Evolutionary conservation across 2,888 invertebrate genomes (phyloP).

Genomic region (Noctua comes): DNA sequence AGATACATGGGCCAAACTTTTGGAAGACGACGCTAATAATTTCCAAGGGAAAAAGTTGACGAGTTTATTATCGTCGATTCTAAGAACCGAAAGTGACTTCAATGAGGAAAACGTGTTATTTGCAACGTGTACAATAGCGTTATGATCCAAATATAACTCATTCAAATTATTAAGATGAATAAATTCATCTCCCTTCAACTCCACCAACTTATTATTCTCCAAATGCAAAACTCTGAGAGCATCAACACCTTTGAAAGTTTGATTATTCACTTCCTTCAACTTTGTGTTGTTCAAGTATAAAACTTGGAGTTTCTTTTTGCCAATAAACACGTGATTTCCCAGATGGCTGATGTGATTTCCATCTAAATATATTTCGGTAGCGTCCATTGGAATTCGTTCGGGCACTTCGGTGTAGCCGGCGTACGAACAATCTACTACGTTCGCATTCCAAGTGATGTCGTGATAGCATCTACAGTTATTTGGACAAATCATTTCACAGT

Average conservation of each 20-base stretch:
- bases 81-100: conserved; percentile 92
- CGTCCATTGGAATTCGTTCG: conserved; percentile 96
- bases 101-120: conserved; percentile 95
- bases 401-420: conserved; percentile 93
- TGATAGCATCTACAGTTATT: conserved; percentile 96
- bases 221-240: conserved; percentile 93
- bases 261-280: conserved; percentile 93
- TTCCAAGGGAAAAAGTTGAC: conserved; percentile 94
- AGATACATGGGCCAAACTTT: conserved; percentile 92
- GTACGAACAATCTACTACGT: conserved; percentile 95
- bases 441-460: conserved; percentile 95
- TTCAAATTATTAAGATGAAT: conserved; percentile 93
- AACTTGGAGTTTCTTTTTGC: conserved; percentile 94
- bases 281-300: conserved; percentile 94
- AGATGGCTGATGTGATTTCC: conserved; percentile 95
- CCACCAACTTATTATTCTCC: conserved; percentile 94
- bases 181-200: conserved; percentile 94
- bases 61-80: conserved; percentile 94
- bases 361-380: conserved; percentile 96
- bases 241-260: conserved; percentile 95
- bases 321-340: conserved; percentile 96
- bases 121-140: conserved; percentile 93
- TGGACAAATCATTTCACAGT: conserved; percentile 97
- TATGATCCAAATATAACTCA: conserved; percentile 95
- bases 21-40: conserved; percentile 91